These are phyloP conservation scores for Eulemur macaco DNA, from an alignment of 2,113 vertebrate species.

Conservation along the genomic window DNA sequence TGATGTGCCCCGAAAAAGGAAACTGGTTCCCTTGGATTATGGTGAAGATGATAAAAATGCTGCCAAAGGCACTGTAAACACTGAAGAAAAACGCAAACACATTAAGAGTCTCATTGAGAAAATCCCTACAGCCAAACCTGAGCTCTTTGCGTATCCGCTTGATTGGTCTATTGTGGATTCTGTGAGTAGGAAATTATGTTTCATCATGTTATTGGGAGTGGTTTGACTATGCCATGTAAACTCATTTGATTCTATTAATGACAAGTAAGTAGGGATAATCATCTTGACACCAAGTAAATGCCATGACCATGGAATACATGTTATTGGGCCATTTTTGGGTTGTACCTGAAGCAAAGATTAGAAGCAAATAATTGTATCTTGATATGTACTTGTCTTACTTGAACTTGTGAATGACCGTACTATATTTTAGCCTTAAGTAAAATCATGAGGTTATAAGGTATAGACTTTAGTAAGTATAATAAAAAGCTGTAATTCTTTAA, in stretches of 20 bases:
- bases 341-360: neutral
- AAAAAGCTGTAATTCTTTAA: neutral
- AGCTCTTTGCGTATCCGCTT: constrained; percentile 97
- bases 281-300: neutral
- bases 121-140: constrained; percentile 97
- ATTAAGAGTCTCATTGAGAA: constrained; percentile 99
- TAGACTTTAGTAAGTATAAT: neutral
- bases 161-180: constrained; percentile 99
- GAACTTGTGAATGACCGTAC: neutral
- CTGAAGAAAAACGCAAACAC: constrained; percentile 98
- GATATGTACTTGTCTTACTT: neutral
- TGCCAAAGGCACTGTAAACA: constrained; percentile 93
- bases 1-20: constrained; percentile 95
- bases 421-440: constrained; percentile 24
- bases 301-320: neutral
- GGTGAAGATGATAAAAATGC: constrained; percentile 96
- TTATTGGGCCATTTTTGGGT: neutral
- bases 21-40: constrained; percentile 97
- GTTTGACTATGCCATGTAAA: neutral
- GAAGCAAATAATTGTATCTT: neutral
- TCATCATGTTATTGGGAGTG: neutral
- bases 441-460: neutral
- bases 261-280: neutral
- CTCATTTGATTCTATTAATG: neutral
- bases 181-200: constrained; percentile 85